A percentile compares a stretch with the other conserved stretches of the same genome.
phyloP scores from a whole-genome alignment of 2,797 vertebrate species.

The Sardinella longiceps region DNA sequence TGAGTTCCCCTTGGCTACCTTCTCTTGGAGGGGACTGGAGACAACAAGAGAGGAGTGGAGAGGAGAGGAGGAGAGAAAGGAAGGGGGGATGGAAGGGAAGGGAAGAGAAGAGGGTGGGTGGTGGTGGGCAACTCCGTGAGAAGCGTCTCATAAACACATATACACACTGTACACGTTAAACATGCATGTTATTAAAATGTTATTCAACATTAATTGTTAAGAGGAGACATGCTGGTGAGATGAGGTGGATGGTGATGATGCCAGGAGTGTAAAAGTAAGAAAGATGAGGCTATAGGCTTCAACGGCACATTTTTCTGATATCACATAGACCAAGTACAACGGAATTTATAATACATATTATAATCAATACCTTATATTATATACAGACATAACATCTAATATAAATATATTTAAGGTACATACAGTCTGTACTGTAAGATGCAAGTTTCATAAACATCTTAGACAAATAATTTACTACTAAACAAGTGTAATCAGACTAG shows the following conservation, averaged over 20 bases:
- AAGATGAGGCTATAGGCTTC: background rate
- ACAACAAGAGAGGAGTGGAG: constrained; percentile 24
- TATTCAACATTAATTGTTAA: background rate
- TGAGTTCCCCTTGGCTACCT: constrained; percentile 96
- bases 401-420: no score
- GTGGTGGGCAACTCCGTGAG: constrained; percentile 30
- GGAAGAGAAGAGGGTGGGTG: background rate
- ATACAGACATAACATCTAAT: no score
- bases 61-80: background rate
- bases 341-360: no score
- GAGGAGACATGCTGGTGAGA: background rate
- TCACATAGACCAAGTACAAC: background rate
- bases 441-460: background rate
- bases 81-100: no score
- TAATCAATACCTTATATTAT: no score
- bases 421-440: no score
- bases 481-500: no score
- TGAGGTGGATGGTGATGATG: background rate
- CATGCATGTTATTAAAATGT: background rate
- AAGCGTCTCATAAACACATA: constrained; percentile 19
- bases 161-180: background rate
- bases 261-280: no score
- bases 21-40: constrained; percentile 92
- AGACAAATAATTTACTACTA: background rate
- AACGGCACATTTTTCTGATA: background rate